Evolutionary conservation across 1,140 invertebrate species (phyloP), one percentile per base, ranked within the genome.

Genomic region (Apis dorsata): DNA sequence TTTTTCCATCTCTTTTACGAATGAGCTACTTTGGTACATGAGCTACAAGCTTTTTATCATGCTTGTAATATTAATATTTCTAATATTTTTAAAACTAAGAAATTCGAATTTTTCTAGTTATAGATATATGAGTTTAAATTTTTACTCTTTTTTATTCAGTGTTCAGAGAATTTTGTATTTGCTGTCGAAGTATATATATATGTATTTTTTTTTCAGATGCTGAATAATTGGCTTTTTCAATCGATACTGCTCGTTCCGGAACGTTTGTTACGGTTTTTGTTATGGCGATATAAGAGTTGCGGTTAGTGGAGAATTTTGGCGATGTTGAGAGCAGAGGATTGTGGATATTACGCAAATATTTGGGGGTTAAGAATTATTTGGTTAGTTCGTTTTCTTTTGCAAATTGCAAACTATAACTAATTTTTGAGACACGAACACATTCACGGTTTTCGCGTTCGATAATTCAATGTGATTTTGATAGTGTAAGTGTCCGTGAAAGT

Each of bases 271-370:
- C 76, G 51, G 68, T 85, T 28, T 86, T 76, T 87, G 78, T 79
- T 87, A 85, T 77, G 83, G 53, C 89, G 87, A 88, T 89, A 74
- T 63, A 90, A 88, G 89, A 92, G 90, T 91, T 90, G 91, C 90
- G 90, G 83, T 90, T 92, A 91, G 86, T 92, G 90, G 85, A 91
- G 88, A 73, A 88, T 90, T 87, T 86, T 89, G 92, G 89, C 90
- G 87, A 78, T 86, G 88, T 85, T 87, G 91, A 90, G 90, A 87
- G 90, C 86, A 90, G 92, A 88, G 90, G 88, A 91, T 88, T 82
- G 80, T 83, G 74, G 34, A 72, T 76, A 57, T 17, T 76, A 68
- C 11, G 59, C 69, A 70, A 49, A 74, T 49, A 68, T 86, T 84
- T 74, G 12, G 15, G 13, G 65, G 28, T n/a, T 51, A 4, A 7